Evolutionary conservation across 2,888 invertebrate species (phyloP), one percentile per base, ranked within the genome.

Genomic region (Sarcophaga subvicina): DNA sequence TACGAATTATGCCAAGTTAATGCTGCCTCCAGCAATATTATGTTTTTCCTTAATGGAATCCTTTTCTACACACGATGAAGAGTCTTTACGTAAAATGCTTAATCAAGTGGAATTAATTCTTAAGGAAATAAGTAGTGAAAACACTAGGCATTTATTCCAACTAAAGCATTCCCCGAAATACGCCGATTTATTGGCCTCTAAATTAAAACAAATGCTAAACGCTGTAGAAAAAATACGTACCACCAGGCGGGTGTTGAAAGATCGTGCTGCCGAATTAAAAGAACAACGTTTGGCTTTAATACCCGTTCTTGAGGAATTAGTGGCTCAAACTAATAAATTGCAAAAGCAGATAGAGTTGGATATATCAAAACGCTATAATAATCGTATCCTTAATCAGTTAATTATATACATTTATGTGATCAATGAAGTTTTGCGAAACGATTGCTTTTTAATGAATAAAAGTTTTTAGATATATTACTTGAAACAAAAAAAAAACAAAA

Each of bases 351-450:
- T 99, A 90, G 97, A 98, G 93, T 94, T 93, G 22, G 98, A 98
- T 91, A 97, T 99, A 89, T 98, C 99, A 0, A 97, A 96, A 92
- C 97, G 97, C 90, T 99, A 99, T 92, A 97, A 97, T 90, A 96
- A 96, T 60, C 94, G 96, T 80, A 94, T 95, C 22, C 98, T 99
- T 2, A 97, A 97, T 94, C 77, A 83, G 77, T 77, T 82, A 86
- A 80, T 60, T 62, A 11, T 62, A 54, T 12, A n/a, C n/a, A n/a
- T n/a, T 14, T 54, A 17, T 54, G 3, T 54, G 17, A 54, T 54
- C 12, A 54, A 54, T 54, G 54, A 3, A 14, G 54, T 54, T 17
- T 54, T 54, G 12, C 14, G 3, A 54, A 54, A 54, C 17, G 4
- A 54, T 14, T 17, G 54, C 4, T 54, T 54, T 54, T 4, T 54